phyloP scores from a whole-genome alignment of 2,113 vertebrate species.

The Aldabrachelys gigantea region DNA sequence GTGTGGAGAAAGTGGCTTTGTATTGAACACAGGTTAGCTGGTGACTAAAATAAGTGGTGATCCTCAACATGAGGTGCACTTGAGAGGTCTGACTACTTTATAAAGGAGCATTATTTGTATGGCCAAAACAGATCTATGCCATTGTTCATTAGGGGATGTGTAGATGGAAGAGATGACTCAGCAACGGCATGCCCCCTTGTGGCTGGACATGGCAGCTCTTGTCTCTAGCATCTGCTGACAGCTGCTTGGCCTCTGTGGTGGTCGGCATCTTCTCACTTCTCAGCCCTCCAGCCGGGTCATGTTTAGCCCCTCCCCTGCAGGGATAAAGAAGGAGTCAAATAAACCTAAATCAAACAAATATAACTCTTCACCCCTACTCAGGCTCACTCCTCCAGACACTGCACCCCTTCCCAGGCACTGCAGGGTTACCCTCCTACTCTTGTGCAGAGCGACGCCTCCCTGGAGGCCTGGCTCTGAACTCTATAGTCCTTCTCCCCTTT shows the following conservation, averaged over 20 bases:
- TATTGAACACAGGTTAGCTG: neutral
- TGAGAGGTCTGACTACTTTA: neutral
- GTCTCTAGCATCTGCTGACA: no score
- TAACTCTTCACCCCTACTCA: no score
- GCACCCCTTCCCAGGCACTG: neutral
- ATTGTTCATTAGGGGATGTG: neutral
- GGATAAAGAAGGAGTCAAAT: neutral
- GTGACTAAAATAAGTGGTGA: neutral
- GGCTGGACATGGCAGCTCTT: neutral
- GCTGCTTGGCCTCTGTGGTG: no score
- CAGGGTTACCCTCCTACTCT: neutral
- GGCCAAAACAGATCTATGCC: neutral
- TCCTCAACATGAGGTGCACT: neutral
- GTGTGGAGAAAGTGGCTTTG: no score
- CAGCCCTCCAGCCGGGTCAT: neutral
- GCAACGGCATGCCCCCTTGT: neutral
- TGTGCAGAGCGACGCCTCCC: neutral
- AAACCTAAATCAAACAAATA: neutral
- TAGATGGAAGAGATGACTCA: neutral
- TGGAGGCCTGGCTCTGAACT: neutral
- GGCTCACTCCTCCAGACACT: neutral
- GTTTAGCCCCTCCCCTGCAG: neutral
- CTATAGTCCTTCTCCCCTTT: neutral
- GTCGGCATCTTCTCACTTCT: neutral
- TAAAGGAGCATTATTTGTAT: neutral